phyloP scores from a whole-genome alignment of 92 coral and sea anemone genomes.

The Porites lobata region DNA sequence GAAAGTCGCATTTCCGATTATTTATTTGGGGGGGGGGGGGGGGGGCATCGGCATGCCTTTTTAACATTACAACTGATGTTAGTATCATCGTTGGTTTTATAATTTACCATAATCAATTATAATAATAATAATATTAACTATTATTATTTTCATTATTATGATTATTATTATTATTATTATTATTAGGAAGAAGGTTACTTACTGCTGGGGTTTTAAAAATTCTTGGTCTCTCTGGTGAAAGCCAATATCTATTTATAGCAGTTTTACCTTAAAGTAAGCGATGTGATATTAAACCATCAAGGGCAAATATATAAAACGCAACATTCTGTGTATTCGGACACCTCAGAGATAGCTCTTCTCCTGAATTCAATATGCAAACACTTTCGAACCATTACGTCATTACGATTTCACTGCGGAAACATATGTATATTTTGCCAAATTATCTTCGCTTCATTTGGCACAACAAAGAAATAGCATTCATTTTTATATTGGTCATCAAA shows the following conservation, averaged over 20 bases:
- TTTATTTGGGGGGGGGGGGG: too few species aligned
- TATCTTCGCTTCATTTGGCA: constrained; percentile 9
- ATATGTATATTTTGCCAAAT: background rate
- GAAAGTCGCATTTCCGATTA: too few species aligned
- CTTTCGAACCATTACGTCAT: constrained; percentile 27
- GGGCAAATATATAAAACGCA: background rate
- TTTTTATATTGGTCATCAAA: background rate
- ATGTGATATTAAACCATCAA: background rate
- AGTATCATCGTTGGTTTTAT: too few species aligned
- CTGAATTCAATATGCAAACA: background rate
- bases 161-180: too few species aligned
- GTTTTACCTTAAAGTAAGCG: background rate
- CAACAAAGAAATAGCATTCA: background rate
- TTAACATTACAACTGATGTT: too few species aligned
- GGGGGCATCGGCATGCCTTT: too few species aligned
- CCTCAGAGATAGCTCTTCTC: background rate
- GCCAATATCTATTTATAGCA: background rate
- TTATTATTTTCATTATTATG: too few species aligned
- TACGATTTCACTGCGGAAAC: background rate
- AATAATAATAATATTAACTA: too few species aligned
- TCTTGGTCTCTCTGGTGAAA: background rate
- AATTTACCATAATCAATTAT: too few species aligned
- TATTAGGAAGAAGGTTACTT: too few species aligned
- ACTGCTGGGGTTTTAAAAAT: too few species aligned
- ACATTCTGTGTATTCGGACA: too few species aligned